phyloP scores from a whole-genome alignment of 2,113 vertebrate genomes.

The Tylochromis polylepis region DNA sequence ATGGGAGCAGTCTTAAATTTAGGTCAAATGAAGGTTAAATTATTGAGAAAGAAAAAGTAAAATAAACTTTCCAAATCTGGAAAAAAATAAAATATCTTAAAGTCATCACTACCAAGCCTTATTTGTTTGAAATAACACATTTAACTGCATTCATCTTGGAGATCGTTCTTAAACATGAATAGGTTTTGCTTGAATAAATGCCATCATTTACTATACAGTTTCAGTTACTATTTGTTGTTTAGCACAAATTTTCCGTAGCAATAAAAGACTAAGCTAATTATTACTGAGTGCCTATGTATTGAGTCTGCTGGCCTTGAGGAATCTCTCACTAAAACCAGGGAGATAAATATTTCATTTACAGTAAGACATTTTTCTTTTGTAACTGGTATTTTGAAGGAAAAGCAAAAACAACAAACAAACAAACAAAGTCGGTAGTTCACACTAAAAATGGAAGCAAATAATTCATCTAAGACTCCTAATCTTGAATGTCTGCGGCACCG shows the following conservation, averaged over 20 bases:
- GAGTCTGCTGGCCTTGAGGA: not conserved
- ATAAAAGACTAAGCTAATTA: conserved; percentile 25
- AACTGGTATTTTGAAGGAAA: not conserved
- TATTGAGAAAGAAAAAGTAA: not conserved
- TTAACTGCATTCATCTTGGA: not conserved
- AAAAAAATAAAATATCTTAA: not conserved
- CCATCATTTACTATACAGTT: not conserved
- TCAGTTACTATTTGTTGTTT: not conserved
- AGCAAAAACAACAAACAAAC: not conserved
- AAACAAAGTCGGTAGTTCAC: not conserved
- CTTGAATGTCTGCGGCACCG: not conserved
- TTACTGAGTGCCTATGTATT: not conserved
- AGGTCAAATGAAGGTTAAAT: not conserved
- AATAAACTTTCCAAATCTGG: not conserved
- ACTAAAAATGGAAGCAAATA: not conserved
- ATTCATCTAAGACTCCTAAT: not conserved
- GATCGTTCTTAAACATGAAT: not conserved
- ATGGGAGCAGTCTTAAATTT: accelerated
- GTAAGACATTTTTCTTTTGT: not conserved
- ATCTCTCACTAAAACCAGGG: not conserved
- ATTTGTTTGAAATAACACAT: not conserved
- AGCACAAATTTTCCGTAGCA: not conserved
- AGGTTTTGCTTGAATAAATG: not conserved
- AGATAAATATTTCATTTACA: not conserved
- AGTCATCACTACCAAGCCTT: not conserved